Evolutionary conservation across 2,797 vertebrate genomes (phyloP).

Genomic region (Periophthalmus magnuspinnatus): DNA sequence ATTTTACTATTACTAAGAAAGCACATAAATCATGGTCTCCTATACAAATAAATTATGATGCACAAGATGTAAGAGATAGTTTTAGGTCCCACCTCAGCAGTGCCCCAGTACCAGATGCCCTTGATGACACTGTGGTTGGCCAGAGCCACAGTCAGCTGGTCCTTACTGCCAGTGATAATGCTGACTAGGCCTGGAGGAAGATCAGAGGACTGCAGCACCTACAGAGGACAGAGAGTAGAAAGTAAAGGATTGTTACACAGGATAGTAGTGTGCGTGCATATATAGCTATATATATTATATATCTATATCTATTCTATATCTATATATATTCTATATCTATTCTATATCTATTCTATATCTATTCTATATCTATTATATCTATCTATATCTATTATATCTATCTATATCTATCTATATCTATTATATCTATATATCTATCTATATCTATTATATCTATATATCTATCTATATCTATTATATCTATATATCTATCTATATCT

Average conservation of each 20-base stretch:
- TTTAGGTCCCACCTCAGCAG: slow-evolving; percentile 73
- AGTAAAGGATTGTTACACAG: not conserved
- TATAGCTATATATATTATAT: not conserved
- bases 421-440: too few species aligned
- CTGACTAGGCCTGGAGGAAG: slow-evolving; percentile 86
- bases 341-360: too few species aligned
- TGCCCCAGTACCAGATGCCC: slow-evolving; percentile 90
- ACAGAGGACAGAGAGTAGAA: slow-evolving; percentile 4
- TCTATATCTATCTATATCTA: too few species aligned
- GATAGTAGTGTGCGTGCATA: not conserved
- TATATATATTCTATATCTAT: too few species aligned
- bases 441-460: too few species aligned
- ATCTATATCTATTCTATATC: too few species aligned
- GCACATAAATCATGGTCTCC: not conserved
- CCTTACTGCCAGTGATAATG: slow-evolving; percentile 79
- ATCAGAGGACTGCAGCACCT: slow-evolving; percentile 83
- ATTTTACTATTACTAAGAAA: not conserved
- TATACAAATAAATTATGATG: not conserved
- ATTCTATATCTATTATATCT: too few species aligned
- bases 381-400: too few species aligned
- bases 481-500: too few species aligned
- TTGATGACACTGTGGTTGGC: slow-evolving; percentile 88
- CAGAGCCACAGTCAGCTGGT: slow-evolving; percentile 83
- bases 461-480: too few species aligned
- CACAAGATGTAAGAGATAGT: not conserved